Percentiles rank a stretch among this genome's conserved stretches.
Conservation (phyloP, 1,140 invertebrate species). For the Dendrolimus kikuchii region DNA sequence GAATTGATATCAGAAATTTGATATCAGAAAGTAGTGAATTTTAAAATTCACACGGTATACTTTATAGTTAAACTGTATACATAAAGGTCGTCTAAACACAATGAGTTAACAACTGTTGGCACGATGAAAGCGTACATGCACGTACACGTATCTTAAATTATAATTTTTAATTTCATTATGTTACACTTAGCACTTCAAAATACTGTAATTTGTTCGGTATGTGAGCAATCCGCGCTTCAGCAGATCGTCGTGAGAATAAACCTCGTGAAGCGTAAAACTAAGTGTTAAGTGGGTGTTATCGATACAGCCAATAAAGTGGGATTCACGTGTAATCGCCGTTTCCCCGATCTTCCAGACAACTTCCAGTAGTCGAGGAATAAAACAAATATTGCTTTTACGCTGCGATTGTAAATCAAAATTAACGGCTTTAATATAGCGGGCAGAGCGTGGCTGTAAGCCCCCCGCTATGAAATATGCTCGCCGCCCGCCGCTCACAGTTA, state of each 20-base stretch:
- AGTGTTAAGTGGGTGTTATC: conserved; percentile 44
- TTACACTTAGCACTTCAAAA: no score
- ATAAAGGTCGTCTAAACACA: no score
- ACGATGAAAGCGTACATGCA: no score
- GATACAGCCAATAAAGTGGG: conserved; percentile 52
- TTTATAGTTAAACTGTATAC: no score
- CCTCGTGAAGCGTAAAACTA: conserved; percentile 38
- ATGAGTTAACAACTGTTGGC: no score
- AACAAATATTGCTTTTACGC: conserved; percentile 70
- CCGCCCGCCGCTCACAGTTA: conserved; percentile 62
- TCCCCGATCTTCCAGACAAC: conserved; percentile 46
- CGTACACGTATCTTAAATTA: no score
- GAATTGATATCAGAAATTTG: no score
- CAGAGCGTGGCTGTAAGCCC: conserved; percentile 55
- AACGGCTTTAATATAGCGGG: conserved; percentile 69
- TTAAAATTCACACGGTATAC: no score
- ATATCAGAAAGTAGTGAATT: no score
- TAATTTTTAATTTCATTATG: no score
- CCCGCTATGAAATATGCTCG: conserved; percentile 67
- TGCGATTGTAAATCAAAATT: conserved; percentile 71
- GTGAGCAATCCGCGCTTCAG: no score
- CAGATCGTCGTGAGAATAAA: conserved; percentile 27
- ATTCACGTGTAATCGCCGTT: conserved; percentile 34
- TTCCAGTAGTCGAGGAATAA: conserved; percentile 53
- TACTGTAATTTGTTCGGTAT: no score